Conservation (phyloP, 1,140 invertebrate species). For the Danaus melanippus region DNA sequence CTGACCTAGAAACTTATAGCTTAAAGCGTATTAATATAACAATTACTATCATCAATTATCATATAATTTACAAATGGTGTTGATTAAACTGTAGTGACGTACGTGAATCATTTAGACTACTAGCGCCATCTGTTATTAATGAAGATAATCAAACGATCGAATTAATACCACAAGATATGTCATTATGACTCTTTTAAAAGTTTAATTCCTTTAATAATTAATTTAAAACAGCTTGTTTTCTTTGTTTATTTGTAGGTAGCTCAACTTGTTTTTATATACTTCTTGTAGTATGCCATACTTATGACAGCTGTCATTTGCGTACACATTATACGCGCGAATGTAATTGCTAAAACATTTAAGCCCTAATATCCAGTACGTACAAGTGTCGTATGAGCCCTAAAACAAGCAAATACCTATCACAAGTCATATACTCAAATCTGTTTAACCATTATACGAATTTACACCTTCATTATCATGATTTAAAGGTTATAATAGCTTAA, state of each 20-base stretch:
- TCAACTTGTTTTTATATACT: too few species aligned
- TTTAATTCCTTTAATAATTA: too few species aligned
- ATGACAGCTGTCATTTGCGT: too few species aligned
- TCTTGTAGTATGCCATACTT: too few species aligned
- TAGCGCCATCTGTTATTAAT: conserved; percentile 10
- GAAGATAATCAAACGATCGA: background rate
- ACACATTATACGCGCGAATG: too few species aligned
- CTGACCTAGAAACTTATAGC: conserved; percentile 13
- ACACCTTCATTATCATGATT: conserved; percentile 13
- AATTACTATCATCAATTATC: conserved; percentile 4
- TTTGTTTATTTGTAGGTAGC: too few species aligned
- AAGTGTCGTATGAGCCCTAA: conserved; percentile 45
- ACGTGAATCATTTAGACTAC: background rate
- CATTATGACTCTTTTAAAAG: too few species aligned
- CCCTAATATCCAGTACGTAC: conserved; percentile 15
- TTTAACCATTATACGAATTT: conserved; percentile 20
- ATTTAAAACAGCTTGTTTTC: too few species aligned
- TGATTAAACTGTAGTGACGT: background rate
- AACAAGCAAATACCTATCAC: conserved; percentile 55
- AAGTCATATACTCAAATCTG: conserved; percentile 48
- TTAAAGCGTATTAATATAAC: background rate
- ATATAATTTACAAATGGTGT: background rate
- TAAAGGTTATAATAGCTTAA: conserved; percentile 34
- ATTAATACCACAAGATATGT: too few species aligned
- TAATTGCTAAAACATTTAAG: too few species aligned